A percentile compares a stretch with the other conserved stretches of the same genome.
Conservation (phyloP, 2,797 vertebrate genomes). For the Pelobates cultripes region DNA sequence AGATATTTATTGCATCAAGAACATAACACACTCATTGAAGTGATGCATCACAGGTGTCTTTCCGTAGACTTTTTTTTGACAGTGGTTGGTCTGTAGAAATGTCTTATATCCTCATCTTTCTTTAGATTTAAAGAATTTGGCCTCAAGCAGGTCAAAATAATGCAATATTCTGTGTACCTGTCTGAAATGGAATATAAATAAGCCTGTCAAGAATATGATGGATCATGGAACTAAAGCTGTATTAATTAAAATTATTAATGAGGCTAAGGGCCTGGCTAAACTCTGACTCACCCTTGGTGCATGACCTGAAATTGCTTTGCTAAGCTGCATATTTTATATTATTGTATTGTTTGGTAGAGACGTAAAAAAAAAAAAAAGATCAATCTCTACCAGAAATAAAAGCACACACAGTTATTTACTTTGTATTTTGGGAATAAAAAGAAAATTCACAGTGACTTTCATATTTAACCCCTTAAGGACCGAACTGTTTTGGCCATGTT, state of each 20-base stretch:
- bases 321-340: too few relatives aligned
- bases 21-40: slow-evolving; percentile 3
- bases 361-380: too few relatives aligned
- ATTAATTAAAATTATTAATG: background rate
- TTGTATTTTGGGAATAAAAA: too few relatives aligned
- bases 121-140: background rate
- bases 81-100: background rate
- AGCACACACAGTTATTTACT: too few relatives aligned
- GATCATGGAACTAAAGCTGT: background rate
- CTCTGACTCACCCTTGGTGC: too few relatives aligned
- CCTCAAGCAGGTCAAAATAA: background rate
- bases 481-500: too few relatives aligned
- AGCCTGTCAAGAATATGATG: background rate
- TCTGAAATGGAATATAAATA: background rate
- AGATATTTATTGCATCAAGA: slow-evolving; percentile 4
- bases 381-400: too few relatives aligned
- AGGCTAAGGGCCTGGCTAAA: background rate
- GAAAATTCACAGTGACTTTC: too few relatives aligned
- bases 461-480: too few relatives aligned
- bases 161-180: background rate
- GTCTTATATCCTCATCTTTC: background rate
- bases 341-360: too few relatives aligned
- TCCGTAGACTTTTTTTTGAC: background rate
- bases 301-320: too few relatives aligned
- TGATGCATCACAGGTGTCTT: background rate